Evolutionary conservation across 1,140 invertebrate genomes (phyloP), one percentile per base, ranked within the genome.

Genomic region (Nephila pilipes): DNA sequence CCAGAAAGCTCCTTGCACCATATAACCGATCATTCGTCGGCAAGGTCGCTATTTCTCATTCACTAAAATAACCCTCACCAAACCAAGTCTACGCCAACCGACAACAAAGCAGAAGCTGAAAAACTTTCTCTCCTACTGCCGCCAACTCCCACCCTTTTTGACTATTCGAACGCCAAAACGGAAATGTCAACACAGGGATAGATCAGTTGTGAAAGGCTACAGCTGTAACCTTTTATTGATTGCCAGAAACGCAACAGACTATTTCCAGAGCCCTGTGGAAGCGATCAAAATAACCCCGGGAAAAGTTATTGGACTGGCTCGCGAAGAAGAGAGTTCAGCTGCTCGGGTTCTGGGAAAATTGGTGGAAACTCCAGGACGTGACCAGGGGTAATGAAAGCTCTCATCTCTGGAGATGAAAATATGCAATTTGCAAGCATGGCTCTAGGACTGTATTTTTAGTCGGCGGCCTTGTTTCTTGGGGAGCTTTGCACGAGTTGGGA

Each of bases 201-300:
- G 69, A 75, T 75, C 32, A 75, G 29, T 75, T 75, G 69, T 75
- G 69, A 75, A 75, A 75, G 14, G 25, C 18, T 75, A 16, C 69
- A 75, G 69, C 69, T 75, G 69, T 75, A 75, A 75, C 69, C 69
- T 75, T 65, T 75, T 75, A 75, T 75, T 32, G 69, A 75, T 75
- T 75, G 69, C 69, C 69, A 36, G 29, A 36, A 75, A 36, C 18
- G 69, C 69, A 32, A 36, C 65, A 16, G 29, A 36, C 69, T 75
- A 75, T 75, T 75, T 75, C 32, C 25, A 36, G 69, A 75, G 18
- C 32, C 69, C 36, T 32, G 32, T 14, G 69, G 36, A 6, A 29
- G 20, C 3, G 29, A 75, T 75, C 69, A 75, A 75, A 75, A 75
- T 75, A 75, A 75, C 25, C 16, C 32, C 12, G 46, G 46, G 69